These are phyloP conservation scores for Cerastis leucographa DNA, from an alignment of 2,888 invertebrate genomes.

Conservation along the genomic window DNA sequence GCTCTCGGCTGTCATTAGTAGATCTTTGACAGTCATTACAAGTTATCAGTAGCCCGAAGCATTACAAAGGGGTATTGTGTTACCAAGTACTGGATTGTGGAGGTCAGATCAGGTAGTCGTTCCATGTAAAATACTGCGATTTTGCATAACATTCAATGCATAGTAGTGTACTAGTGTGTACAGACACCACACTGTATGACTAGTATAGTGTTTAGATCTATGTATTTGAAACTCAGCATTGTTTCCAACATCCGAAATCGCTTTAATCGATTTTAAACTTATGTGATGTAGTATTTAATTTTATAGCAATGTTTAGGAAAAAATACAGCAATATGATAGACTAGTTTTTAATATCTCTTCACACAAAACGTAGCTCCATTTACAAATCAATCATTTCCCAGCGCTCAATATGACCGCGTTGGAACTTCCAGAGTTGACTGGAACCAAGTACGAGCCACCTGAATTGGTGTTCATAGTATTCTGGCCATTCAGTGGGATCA, in stretches of 20 bases:
- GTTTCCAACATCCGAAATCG: too few relatives aligned
- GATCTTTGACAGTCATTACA: too few relatives aligned
- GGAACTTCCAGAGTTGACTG: constrained; percentile 47
- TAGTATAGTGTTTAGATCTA: background rate
- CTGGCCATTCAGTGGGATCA: constrained; percentile 70
- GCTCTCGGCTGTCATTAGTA: too few relatives aligned
- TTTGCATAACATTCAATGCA: too few relatives aligned
- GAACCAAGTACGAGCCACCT: constrained; percentile 49
- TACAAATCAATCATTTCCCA: constrained; percentile 14
- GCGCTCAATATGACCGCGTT: constrained; percentile 41
- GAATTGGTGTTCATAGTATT: constrained; percentile 42
- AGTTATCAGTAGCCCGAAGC: too few relatives aligned
- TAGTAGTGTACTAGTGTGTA: too few relatives aligned
- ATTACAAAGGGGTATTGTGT: too few relatives aligned
- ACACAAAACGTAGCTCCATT: background rate
- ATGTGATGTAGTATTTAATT: background rate
- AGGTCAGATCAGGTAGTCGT: too few relatives aligned
- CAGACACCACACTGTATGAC: too few relatives aligned
- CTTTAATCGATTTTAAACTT: background rate
- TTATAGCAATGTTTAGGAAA: background rate
- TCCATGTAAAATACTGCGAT: too few relatives aligned
- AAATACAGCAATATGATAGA: background rate
- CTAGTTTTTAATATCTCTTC: constrained; percentile 22
- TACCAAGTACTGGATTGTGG: too few relatives aligned
- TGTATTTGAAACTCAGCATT: background rate